These are phyloP conservation scores for Himalopsyche japonica DNA, from an alignment of 2,888 invertebrate genomes.

Conservation along the genomic window DNA sequence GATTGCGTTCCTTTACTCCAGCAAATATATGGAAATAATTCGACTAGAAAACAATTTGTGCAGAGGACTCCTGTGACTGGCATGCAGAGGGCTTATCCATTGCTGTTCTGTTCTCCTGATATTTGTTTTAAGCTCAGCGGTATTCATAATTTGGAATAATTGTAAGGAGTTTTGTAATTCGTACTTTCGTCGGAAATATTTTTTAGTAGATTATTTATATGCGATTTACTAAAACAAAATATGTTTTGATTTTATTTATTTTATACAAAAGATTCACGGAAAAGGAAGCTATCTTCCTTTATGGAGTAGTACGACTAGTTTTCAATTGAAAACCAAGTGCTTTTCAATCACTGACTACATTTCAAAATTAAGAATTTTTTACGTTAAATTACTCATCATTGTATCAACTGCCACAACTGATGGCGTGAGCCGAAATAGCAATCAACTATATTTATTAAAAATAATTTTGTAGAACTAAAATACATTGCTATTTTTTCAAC, in stretches of 20 bases:
- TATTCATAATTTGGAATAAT: neutral
- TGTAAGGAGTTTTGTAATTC: neutral
- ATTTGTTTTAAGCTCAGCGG: neutral
- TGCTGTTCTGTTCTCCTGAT: neutral
- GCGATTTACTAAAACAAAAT: neutral
- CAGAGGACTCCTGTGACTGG: neutral
- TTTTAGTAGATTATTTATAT: neutral
- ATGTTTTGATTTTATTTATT: neutral
- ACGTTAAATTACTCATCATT: too few relatives aligned
- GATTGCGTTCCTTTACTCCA: neutral
- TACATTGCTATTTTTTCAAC: too few relatives aligned
- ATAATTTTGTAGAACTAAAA: too few relatives aligned
- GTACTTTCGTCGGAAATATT: neutral
- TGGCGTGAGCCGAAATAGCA: too few relatives aligned
- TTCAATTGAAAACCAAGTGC: too few relatives aligned
- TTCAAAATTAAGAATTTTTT: too few relatives aligned
- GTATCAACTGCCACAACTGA: too few relatives aligned
- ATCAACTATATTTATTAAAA: too few relatives aligned
- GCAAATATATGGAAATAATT: neutral
- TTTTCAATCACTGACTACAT: too few relatives aligned
- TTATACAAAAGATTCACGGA: neutral
- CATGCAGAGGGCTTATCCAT: neutral
- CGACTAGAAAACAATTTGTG: neutral
- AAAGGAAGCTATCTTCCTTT: too few relatives aligned
- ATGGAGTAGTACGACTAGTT: too few relatives aligned